Evolutionary conservation across 1,140 invertebrate species (phyloP), one percentile per base, ranked within the genome.

Genomic region (Drosophila athabasca): DNA sequence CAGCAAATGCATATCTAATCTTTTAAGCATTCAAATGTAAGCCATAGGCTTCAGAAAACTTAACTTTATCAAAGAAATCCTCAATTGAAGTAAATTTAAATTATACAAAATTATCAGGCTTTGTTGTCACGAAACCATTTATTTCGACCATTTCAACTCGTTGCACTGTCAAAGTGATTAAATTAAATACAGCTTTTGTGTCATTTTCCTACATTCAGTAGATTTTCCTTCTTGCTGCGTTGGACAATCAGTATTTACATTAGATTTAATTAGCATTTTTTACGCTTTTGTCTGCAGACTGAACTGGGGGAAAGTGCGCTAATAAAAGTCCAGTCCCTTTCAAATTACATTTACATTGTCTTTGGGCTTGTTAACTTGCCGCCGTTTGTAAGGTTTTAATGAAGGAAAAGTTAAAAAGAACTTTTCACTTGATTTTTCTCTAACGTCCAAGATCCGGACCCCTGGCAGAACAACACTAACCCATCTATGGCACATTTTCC

Each of bases 301-400:
- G 41, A 51, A 50, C 45, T 17, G 24, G 13, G 19, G 43, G 48
- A 72, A 76, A 48, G 57, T 70, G 61, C 31, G 57, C 61, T 66
- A 39, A 39, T 81, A 76, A 80, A 80, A 81, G 11, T 13, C 60
- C 19, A 19, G 1, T 19, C 17, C 17, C 31, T 43, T 52, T 55
- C 7, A 79, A 84, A 64, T 79, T 80, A 70, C 58, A 61, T 64
- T 39, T 52, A 55, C 66, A 70, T 76, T 77, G 58, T 29, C 52
- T 54, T 41, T 50, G 9, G 11, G 9, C 35, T 39, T 39, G 35
- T 39, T 39, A 13, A 39, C 35, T 39, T 39, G 35, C 9, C 9
- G 3, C 35, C 35, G 13, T 39, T 39, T 39, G 70, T 73, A 62
- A 51, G 54, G 48, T 72, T 69, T 71, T 66, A 79, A 76, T 69